phyloP scores from a whole-genome alignment of 1,140 invertebrate species.

The Reticulitermes speratus region DNA sequence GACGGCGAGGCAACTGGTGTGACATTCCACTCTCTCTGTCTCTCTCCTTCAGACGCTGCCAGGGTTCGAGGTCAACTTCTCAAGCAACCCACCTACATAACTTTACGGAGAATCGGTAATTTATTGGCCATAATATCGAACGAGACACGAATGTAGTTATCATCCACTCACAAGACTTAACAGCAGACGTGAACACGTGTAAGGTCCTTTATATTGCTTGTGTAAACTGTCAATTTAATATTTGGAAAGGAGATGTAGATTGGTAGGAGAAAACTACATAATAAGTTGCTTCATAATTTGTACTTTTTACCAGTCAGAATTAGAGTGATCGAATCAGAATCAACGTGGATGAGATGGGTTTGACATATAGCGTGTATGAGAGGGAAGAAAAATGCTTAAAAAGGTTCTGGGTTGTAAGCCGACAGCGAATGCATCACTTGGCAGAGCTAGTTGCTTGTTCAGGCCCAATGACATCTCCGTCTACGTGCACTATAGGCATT shows the following conservation, averaged over 20 bases:
- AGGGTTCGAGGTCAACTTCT: not conserved
- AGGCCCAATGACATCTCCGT: no score
- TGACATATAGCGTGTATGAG: no score
- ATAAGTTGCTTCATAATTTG: no score
- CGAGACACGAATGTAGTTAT: not conserved
- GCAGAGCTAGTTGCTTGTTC: no score
- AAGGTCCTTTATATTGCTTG: not conserved
- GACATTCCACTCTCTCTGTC: not conserved
- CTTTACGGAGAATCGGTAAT: not conserved
- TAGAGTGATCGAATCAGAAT: no score
- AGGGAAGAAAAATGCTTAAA: no score
- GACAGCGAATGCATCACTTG: no score
- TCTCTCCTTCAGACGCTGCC: not conserved
- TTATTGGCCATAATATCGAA: not conserved
- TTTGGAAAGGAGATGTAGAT: not conserved
- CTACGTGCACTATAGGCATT: no score
- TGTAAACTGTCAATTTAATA: not conserved
- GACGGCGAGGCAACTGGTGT: not conserved
- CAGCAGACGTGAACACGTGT: not conserved
- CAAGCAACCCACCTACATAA: not conserved
- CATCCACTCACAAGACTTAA: not conserved
- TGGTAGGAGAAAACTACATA: not conserved
- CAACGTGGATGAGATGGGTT: no score
- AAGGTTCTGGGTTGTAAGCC: no score
- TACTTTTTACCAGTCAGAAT: no score